phyloP scores from a whole-genome alignment of 2,113 vertebrate genomes.

The Salvelinus sp. region DNA sequence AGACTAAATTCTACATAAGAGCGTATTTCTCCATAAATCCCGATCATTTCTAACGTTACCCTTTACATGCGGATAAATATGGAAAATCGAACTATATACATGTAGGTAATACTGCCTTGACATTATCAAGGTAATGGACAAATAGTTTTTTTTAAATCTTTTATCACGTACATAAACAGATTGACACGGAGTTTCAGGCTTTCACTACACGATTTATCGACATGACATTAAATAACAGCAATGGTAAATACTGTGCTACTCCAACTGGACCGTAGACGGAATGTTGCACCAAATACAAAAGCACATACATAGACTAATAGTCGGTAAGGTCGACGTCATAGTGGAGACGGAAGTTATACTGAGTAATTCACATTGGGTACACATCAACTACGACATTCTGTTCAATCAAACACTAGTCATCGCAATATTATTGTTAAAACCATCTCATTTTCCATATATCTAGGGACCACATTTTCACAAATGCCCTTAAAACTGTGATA shows the following conservation, averaged over 20 bases:
- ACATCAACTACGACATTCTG: slow-evolving; percentile 99
- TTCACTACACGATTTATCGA: slow-evolving; percentile 99
- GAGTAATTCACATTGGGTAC: slow-evolving; percentile 99
- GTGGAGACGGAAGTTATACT: slow-evolving; percentile 99
- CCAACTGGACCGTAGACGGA: slow-evolving; percentile 98
- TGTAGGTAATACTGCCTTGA: slow-evolving; percentile 84
- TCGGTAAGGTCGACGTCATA: slow-evolving; percentile 91
- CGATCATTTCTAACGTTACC: slow-evolving; percentile 98
- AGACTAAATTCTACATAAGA: slow-evolving; percentile 99
- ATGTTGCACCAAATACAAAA: slow-evolving; percentile 99
- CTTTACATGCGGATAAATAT: slow-evolving; percentile 99
- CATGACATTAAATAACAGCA: slow-evolving; percentile 99
- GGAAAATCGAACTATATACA: slow-evolving; percentile 99
- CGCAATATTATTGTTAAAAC: slow-evolving; percentile 87
- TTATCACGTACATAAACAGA: slow-evolving; percentile 99
- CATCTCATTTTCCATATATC: slow-evolving; percentile 85
- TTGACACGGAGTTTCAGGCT: slow-evolving; percentile 98
- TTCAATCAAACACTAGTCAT: slow-evolving; percentile 97
- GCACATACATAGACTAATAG: slow-evolving; percentile 98
- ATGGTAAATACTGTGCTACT: slow-evolving; percentile 93
- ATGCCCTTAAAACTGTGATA: slow-evolving; percentile 91
- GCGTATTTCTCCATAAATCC: slow-evolving; percentile 99
- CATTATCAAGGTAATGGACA: slow-evolving; percentile 96
- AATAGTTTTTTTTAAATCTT: slow-evolving; percentile 80
- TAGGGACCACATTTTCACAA: slow-evolving; percentile 93